Evolutionary conservation across 2,888 invertebrate genomes (phyloP), one percentile per base, ranked within the genome.

Genomic region (Macropis europaea): DNA sequence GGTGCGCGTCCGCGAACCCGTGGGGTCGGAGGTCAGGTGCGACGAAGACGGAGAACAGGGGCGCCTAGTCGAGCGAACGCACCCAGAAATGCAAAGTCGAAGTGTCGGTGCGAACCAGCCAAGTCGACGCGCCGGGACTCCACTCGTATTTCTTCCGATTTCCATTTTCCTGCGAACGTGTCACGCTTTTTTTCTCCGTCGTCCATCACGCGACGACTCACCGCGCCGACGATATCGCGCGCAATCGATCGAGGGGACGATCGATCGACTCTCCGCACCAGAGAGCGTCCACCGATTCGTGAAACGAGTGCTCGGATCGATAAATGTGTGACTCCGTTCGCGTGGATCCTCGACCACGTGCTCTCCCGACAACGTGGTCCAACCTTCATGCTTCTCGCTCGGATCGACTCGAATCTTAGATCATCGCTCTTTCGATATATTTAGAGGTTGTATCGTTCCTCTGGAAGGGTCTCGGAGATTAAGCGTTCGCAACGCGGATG

Each of bases 11-110:
- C 77, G 80, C 70, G 81, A 75, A 77, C 77, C 78, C 77, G 80
- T 82, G 81, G 83, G 82, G 82, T 85, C 85, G 86, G 82, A 81
- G 86, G 81, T 85, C 81, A 84, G 84, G 85, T 84, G 80, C 78
- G 77, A 84, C 83, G 84, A 82, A 82, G 84, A 82, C 83, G 82
- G 83, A 78, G 63, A 67, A 73, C 73, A 81, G 79, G 71, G 76
- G 66, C 75, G 75, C 67, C 67, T 70, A 70, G 79, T 79, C 67
- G 81, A 73, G 73, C 76, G 81, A 81, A 81, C 78, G 81, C 79
- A 74, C 69, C 81, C 78, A 81, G 81, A 76, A 81, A 81, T 81
- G 83, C 78, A 72, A 82, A 81, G 85, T 81, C 82, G 82, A 83
- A 77, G 83, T 77, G 73, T 77, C 75, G 81, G 73, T 70, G 82